phyloP scores from a whole-genome alignment of 2,113 vertebrate genomes.

The Trematocara unimaculatum region DNA sequence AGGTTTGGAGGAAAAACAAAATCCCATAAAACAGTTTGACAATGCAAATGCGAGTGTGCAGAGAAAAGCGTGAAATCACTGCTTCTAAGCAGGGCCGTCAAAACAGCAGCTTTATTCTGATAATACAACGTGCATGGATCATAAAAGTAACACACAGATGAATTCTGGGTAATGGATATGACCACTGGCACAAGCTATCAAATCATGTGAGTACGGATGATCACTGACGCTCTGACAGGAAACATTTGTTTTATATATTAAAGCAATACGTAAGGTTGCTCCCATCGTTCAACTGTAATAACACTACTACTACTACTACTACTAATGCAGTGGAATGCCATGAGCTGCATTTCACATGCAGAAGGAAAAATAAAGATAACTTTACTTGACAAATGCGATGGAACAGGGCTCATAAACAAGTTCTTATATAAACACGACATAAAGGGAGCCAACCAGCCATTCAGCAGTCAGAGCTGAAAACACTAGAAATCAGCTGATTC shows the following conservation, averaged over 20 bases:
- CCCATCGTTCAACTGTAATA: background rate
- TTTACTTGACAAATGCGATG: background rate
- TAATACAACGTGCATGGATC: background rate
- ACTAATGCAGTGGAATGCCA: background rate
- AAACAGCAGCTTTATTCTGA: background rate
- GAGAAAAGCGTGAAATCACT: constrained; percentile 10
- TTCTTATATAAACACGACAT: background rate
- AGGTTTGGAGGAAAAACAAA: constrained; percentile 4
- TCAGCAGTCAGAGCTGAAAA: background rate
- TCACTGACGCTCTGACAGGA: background rate
- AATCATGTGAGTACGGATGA: background rate
- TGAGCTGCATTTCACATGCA: background rate
- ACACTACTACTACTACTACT: no score
- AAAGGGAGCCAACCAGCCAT: background rate
- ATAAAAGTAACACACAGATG: background rate
- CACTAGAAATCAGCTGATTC: background rate
- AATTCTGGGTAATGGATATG: background rate
- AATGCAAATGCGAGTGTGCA: constrained; percentile 6
- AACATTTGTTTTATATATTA: background rate
- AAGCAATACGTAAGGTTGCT: background rate
- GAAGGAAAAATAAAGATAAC: background rate
- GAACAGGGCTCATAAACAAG: background rate
- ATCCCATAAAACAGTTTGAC: background rate
- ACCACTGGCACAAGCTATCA: no score
- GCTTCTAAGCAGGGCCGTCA: background rate